These are phyloP conservation scores for Harpalus rufipes DNA, from an alignment of 2,888 invertebrate genomes.

Conservation along the genomic window DNA sequence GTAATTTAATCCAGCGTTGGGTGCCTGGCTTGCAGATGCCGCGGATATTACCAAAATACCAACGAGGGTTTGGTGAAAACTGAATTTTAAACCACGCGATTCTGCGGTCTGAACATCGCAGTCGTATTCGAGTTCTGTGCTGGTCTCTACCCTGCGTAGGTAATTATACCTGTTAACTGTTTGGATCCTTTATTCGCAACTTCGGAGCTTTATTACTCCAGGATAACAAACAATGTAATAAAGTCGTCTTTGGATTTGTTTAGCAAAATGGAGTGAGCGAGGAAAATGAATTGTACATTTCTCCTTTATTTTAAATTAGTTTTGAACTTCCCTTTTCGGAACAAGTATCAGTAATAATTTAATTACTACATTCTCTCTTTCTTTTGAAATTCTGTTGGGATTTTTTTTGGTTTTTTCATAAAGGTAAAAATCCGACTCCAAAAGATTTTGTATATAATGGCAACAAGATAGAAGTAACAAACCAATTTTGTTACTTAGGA, in stretches of 20 bases:
- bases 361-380: not conserved
- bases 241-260: slow-evolving; percentile 55
- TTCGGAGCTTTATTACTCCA: slow-evolving; percentile 51
- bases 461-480: no score
- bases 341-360: not conserved
- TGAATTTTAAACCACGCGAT: slow-evolving; percentile 31
- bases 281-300: slow-evolving; percentile 10
- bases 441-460: no score
- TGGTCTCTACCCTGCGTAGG: slow-evolving; percentile 9
- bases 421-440: no score
- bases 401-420: not conserved
- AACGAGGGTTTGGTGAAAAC: slow-evolving; percentile 37
- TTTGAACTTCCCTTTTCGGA: not conserved
- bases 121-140: not conserved
- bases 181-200: slow-evolving; percentile 46
- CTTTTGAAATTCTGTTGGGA: not conserved
- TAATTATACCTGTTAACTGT: slow-evolving; percentile 57
- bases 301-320: slow-evolving; percentile 32
- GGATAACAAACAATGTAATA: slow-evolving; percentile 60
- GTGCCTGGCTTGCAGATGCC: slow-evolving; percentile 41
- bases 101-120: slow-evolving; percentile 13
- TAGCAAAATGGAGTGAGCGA: not conserved
- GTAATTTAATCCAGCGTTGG: slow-evolving; percentile 46
- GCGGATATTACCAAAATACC: slow-evolving; percentile 54
- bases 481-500: no score